A percentile compares a stretch with the other conserved stretches of the same genome.
Evolutionary conservation across 2,113 vertebrate genomes (phyloP).

Genomic region (Xyliphius kryptos): DNA sequence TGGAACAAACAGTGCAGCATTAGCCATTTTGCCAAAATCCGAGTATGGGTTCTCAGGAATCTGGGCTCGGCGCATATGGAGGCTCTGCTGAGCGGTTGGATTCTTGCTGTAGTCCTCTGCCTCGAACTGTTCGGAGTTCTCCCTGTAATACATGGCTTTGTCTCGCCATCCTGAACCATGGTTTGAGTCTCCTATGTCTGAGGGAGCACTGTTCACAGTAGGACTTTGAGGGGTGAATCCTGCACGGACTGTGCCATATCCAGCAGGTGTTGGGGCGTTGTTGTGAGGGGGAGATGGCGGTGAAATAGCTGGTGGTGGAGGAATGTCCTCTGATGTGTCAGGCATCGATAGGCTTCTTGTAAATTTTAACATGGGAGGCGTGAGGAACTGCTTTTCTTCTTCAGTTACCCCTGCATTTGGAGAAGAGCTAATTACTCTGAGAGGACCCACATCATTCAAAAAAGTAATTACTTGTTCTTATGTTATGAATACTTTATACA

Average conservation of each 20-base stretch:
- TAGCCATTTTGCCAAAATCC: slow-evolving; percentile 64
- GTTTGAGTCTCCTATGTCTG: slow-evolving; percentile 43
- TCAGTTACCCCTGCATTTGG: slow-evolving; percentile 73
- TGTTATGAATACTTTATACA: no score
- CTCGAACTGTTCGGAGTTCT: slow-evolving; percentile 76
- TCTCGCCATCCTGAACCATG: slow-evolving; percentile 68
- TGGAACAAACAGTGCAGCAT: slow-evolving; percentile 72
- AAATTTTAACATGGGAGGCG: slow-evolving; percentile 86
- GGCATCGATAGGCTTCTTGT: slow-evolving; percentile 89
- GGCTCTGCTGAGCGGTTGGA: slow-evolving; percentile 61
- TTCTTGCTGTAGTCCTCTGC: slow-evolving; percentile 53
- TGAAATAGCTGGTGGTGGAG: slow-evolving; percentile 79
- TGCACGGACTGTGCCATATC: slow-evolving; percentile 75
- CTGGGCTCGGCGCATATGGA: slow-evolving; percentile 72
- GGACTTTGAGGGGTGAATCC: slow-evolving; percentile 68
- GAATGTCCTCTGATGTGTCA: slow-evolving; percentile 85
- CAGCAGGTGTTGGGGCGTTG: slow-evolving; percentile 70
- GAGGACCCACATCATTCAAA: not conserved
- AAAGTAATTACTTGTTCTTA: not conserved
- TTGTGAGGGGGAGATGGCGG: slow-evolving; percentile 80
- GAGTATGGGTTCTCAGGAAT: slow-evolving; percentile 85
- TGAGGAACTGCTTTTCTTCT: slow-evolving; percentile 83
- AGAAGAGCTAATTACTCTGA: not conserved
- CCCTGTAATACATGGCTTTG: slow-evolving; percentile 67
- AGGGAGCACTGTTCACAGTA: slow-evolving; percentile 51